A percentile compares a stretch with the other conserved stretches of the same genome.
These are phyloP conservation scores for Thereva unica DNA, from an alignment of 2,888 invertebrate species.

Conservation along the genomic window DNA sequence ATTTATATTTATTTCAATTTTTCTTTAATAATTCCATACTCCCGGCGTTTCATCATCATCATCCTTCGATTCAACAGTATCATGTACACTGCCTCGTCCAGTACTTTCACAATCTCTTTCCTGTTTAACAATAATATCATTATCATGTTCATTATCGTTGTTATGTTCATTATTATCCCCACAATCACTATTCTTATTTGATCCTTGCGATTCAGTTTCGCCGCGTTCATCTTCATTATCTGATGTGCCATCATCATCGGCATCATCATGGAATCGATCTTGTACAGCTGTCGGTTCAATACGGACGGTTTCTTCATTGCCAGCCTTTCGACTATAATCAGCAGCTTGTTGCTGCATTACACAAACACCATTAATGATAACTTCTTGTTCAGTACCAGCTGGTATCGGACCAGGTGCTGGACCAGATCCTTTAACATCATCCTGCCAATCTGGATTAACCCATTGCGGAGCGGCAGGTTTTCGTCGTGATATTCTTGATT, in stretches of 20 bases:
- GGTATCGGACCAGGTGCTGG: conserved; percentile 34
- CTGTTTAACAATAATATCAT: conserved; percentile 9
- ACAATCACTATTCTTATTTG: conserved; percentile 35
- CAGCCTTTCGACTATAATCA: conserved; percentile 62
- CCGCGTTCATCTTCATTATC: conserved; percentile 44
- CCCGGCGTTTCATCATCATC: conserved; percentile 38
- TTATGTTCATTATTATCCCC: conserved; percentile 29
- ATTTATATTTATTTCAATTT: not conserved
- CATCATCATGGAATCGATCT: conserved; percentile 62
- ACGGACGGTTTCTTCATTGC: conserved; percentile 53
- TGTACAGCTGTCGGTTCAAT: conserved; percentile 77
- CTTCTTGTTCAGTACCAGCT: conserved; percentile 64
- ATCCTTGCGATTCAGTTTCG: conserved; percentile 36
- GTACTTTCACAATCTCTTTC: conserved; percentile 23
- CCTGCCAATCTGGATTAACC: conserved; percentile 94
- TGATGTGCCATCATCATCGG: conserved; percentile 48
- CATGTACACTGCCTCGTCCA: conserved; percentile 10
- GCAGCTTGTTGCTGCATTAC: conserved; percentile 85
- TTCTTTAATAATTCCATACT: conserved; percentile 39
- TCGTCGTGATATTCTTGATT: conserved; percentile 69
- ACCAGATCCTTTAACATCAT: conserved; percentile 59
- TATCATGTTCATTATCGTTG: conserved; percentile 28
- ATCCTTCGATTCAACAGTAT: conserved; percentile 19
- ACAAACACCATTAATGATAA: conserved; percentile 92
- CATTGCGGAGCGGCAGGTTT: conserved; percentile 97